Evolutionary conservation across 2,888 invertebrate species (phyloP), one percentile per base, ranked within the genome.

Genomic region (Leptura quadrifasciata): DNA sequence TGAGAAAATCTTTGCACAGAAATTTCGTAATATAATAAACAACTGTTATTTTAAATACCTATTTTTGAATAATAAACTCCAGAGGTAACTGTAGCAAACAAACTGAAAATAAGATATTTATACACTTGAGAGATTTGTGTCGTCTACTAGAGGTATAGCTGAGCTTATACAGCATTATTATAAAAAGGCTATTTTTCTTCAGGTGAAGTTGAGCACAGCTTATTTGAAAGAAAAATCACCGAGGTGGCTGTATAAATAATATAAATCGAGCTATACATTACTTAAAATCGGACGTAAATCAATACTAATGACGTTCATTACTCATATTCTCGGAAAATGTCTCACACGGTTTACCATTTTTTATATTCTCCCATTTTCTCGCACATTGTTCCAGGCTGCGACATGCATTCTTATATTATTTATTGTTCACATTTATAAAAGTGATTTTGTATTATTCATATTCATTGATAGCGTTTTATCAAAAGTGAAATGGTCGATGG

Each of bases 231-330:
- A 80, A 78, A 80, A 78, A 80, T 80, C 80, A 71, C 80, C 73
- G 54, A 57, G 35, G 68, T 63, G 75, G 78, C 65, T 76, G 76
- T 80, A 78, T 80, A 80, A 80, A 80, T 80, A 80, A 77, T 78
- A 80, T 77, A 78, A 80, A 80, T 80, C 77, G 80, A 39, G 76
- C 78, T 71, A 79, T 79, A 79, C 75, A 72, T 80, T 80, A 80
- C 79, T 80, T 79, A 80, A 76, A 79, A 80, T 80, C 75, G 76
- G 78, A 80, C 80, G 74, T 80, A 80, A 80, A 80, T 80, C 80
- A 80, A 80, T 80, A 80, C 80, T 76, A 80, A 80, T 77, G 76
- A 78, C 71, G 71, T 61, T 72, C 79, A 77, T 80, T 80, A 77
- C 76, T 80, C 80, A 79, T 79, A 79, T 80, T 73, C 74, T 20